Evolutionary conservation across 2,113 vertebrate genomes (phyloP).

Genomic region (Hypocryptadius cinnamomeus): DNA sequence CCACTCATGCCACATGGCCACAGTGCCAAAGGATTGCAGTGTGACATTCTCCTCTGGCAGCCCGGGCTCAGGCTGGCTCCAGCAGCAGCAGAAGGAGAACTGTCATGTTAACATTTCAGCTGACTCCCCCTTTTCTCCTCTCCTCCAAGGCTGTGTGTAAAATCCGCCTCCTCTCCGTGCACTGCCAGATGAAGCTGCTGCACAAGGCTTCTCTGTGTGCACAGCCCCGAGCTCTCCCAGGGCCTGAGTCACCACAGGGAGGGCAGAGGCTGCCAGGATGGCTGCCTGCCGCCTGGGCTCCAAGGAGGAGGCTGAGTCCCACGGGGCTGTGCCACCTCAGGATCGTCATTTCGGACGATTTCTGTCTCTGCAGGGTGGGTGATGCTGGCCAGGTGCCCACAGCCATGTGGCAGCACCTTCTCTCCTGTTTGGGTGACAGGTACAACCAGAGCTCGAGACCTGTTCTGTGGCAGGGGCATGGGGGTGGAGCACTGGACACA

Average conservation of each 20-base stretch:
- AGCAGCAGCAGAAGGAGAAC: conserved; percentile 23
- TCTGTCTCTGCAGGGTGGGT: not conserved
- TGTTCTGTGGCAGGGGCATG: not conserved
- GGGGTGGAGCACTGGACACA: not conserved
- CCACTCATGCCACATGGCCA: not conserved
- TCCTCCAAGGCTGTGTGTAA: not conserved
- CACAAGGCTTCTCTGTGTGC: not conserved
- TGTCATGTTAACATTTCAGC: conserved; percentile 31
- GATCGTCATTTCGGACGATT: not conserved
- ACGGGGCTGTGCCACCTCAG: not conserved
- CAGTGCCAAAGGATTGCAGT: not conserved
- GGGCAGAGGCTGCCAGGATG: not conserved
- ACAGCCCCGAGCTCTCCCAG: not conserved
- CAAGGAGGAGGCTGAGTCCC: not conserved
- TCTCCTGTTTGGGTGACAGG: not conserved
- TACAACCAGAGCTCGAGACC: fast-evolving
- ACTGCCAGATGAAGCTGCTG: not conserved
- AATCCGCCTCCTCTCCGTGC: not conserved
- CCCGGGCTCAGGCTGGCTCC: not conserved
- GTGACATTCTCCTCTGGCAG: not conserved
- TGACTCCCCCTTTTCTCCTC: not conserved
- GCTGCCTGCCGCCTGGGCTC: not conserved
- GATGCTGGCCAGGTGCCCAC: not conserved
- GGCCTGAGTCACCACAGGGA: no score
- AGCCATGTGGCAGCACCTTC: not conserved